These are phyloP conservation scores for Polymixis flavicincta DNA, from an alignment of 2,888 invertebrate species.

Conservation along the genomic window DNA sequence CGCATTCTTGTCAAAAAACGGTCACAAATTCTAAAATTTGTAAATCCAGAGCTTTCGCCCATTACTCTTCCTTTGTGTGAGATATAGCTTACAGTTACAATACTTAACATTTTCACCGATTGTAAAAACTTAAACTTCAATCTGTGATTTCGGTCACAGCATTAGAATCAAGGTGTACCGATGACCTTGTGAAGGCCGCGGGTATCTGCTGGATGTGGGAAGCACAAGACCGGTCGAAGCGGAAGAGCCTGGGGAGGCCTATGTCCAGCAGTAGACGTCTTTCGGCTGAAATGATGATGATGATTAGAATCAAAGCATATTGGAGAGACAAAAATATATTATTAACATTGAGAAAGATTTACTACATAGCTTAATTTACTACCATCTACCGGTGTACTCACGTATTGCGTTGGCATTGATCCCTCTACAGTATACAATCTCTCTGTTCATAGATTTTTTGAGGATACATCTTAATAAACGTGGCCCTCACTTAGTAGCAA, in stretches of 20 bases:
- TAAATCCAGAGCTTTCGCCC: background rate
- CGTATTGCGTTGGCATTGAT: background rate
- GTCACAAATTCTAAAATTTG: background rate
- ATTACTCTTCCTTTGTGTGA: background rate
- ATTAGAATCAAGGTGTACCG: no score
- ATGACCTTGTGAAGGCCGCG: no score
- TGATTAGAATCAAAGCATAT: no score
- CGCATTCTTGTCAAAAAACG: background rate
- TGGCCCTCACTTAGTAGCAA: background rate
- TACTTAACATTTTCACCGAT: background rate
- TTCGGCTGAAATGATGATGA: no score
- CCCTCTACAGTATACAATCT: constrained; percentile 12
- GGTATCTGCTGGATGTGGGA: no score
- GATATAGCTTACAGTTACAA: background rate
- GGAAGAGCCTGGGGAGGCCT: no score
- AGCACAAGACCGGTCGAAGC: no score
- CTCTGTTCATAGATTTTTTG: constrained; percentile 48
- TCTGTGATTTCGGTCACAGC: background rate
- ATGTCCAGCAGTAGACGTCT: no score
- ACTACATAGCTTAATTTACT: background rate
- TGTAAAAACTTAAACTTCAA: background rate
- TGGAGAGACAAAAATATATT: no score
- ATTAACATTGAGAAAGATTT: background rate
- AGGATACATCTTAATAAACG: constrained; percentile 9
- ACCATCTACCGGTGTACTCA: constrained; percentile 48